Conservation (phyloP, 2,797 vertebrate species). For the Lacerta bilineata region DNA sequence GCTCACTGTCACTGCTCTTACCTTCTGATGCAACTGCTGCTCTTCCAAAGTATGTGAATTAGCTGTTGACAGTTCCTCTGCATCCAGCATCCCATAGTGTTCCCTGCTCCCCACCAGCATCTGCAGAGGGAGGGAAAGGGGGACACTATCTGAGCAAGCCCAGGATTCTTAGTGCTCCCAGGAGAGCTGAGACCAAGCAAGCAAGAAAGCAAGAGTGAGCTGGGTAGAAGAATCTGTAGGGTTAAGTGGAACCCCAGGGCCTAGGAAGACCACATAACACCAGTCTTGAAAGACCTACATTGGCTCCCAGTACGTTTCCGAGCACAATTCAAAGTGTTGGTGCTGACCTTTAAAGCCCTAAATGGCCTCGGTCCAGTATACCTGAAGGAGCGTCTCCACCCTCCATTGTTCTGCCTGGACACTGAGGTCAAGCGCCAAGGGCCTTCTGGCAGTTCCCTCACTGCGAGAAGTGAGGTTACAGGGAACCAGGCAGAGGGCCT, state of each 20-base stretch:
- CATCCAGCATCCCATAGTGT: background rate
- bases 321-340: too few relatives aligned
- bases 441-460: too few relatives aligned
- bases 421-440: too few relatives aligned
- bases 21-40: conserved; percentile 89
- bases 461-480: too few relatives aligned
- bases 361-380: too few relatives aligned
- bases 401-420: too few relatives aligned
- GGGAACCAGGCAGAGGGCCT: too few relatives aligned
- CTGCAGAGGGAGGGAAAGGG: conserved; percentile 29
- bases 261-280: too few relatives aligned
- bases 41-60: conserved; percentile 86
- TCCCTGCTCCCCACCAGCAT: conserved; percentile 25
- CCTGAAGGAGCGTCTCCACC: too few relatives aligned
- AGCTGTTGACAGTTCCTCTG: conserved; percentile 83
- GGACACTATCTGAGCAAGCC: background rate
- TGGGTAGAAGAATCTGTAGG: background rate
- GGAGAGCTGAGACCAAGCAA: background rate
- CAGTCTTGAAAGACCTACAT: too few relatives aligned
- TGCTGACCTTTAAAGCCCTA: too few relatives aligned
- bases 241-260: background rate
- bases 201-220: background rate
- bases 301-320: too few relatives aligned
- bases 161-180: background rate
- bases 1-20: conserved; percentile 48